Evolutionary conservation across 2,113 vertebrate species (phyloP), one percentile per base, ranked within the genome.

Genomic region (Xenopus borealis): DNA sequence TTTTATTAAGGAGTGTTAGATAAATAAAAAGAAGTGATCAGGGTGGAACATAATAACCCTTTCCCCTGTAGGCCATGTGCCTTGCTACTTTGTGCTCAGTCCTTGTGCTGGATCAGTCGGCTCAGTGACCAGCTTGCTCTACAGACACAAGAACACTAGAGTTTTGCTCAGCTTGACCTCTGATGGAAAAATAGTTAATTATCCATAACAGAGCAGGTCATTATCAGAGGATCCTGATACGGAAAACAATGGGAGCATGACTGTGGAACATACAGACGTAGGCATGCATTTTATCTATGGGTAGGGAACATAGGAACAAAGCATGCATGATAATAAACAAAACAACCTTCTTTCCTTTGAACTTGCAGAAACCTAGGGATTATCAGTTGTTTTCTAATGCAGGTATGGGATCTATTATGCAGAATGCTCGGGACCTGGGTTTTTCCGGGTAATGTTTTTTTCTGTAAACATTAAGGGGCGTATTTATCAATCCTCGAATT

Each of bases 1-100:
- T 94, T 84, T 86, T 91, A 91, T 92, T 93, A 92, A 91, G 88
- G 87, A 86, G 82, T 78, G 85, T 83, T 84, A 87, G 89, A 91
- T 90, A 90, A 92, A 92, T 84, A 86, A 83, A 86, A 84, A 68
- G 80, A n/a, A 71, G 83, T 80, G 87, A 86, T 90, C 88, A 87
- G 87, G 87, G 87, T 85, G 85, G 87, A 86, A 85, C 84, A 72
- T 9, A 83, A 90, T 92, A 91, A 93, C 91, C 88, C 88, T 79
- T 89, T 59, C 68, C 23, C 18, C 78, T 79, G 82, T 82, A 71
- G 80, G 66, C 57, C 73, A 62, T n/a, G 45, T 61, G 61, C 55
- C 74, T 53, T 46, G 55, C 61, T 58, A 19, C 46, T 55, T 55
- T 55, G 17, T 55, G 53, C 16, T n/a, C 47, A 12, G 47, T 50